A percentile compares a stretch with the other conserved stretches of the same genome.
phyloP scores from a whole-genome alignment of 2,113 vertebrate species.

The Hydrolagus affinis region DNA sequence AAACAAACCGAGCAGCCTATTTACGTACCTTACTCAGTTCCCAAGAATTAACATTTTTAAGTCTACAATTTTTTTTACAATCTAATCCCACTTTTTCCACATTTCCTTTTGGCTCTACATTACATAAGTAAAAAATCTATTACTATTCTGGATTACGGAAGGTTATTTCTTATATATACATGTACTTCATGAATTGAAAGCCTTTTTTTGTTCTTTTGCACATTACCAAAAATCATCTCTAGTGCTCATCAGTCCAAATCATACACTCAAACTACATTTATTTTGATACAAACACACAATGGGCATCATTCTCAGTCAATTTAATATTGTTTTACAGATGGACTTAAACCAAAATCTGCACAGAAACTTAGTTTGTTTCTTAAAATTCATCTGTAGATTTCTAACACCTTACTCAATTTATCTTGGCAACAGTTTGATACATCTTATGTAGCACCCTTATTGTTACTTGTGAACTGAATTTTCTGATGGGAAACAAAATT shows the following conservation, averaged over 20 bases:
- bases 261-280: not conserved
- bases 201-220: not conserved
- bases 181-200: not conserved
- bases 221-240: not conserved
- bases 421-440: too few species aligned
- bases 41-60: too few species aligned
- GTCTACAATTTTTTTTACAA: not conserved
- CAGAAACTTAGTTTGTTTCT: not conserved
- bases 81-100: not conserved
- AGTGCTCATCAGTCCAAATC: not conserved
- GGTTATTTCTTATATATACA: not conserved
- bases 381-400: not conserved
- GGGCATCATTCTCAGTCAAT: not conserved
- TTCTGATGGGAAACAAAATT: too few species aligned
- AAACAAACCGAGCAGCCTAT: not conserved
- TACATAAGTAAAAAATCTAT: too few species aligned
- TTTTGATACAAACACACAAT: not conserved
- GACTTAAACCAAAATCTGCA: not conserved
- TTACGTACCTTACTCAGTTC: too few species aligned
- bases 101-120: conserved; percentile 1
- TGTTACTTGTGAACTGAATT: too few species aligned
- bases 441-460: too few species aligned
- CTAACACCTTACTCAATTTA: not conserved
- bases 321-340: not conserved
- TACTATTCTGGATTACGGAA: not conserved